phyloP scores from a whole-genome alignment of 2,113 vertebrate genomes.

The Chamaetylas fuelleborni region DNA sequence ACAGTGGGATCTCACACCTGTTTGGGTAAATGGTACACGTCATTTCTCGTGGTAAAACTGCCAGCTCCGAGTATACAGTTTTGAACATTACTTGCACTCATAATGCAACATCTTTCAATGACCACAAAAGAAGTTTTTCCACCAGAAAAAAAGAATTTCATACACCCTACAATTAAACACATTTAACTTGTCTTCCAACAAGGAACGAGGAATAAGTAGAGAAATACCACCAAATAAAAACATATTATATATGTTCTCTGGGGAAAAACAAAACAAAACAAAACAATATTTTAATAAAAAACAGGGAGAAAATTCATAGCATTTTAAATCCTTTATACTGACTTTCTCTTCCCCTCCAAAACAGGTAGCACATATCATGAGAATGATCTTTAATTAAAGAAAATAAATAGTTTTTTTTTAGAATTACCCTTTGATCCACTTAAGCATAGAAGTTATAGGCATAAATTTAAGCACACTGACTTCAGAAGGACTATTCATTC shows the following conservation, averaged over 20 bases:
- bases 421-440: background rate
- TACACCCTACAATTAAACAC: background rate
- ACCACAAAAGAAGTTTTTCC: background rate
- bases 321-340: background rate
- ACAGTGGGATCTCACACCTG: background rate
- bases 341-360: background rate
- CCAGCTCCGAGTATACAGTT: background rate
- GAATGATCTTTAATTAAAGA: background rate
- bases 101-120: rapidly evolving
- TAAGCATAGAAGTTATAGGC: background rate
- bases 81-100: background rate
- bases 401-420: background rate
- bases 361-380: background rate
- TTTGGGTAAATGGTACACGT: background rate
- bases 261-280: background rate
- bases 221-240: background rate
- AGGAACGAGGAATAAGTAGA: background rate
- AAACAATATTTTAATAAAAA: background rate
- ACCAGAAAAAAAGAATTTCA: background rate
- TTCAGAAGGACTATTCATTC: background rate
- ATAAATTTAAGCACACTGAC: background rate
- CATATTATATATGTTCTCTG: background rate
- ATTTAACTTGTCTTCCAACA: background rate
- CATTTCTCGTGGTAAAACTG: background rate
- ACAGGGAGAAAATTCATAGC: background rate